A percentile compares a stretch with the other conserved stretches of the same genome.
These are phyloP conservation scores for Trichechus manatus DNA, from an alignment of 2,113 vertebrate genomes.

Conservation along the genomic window DNA sequence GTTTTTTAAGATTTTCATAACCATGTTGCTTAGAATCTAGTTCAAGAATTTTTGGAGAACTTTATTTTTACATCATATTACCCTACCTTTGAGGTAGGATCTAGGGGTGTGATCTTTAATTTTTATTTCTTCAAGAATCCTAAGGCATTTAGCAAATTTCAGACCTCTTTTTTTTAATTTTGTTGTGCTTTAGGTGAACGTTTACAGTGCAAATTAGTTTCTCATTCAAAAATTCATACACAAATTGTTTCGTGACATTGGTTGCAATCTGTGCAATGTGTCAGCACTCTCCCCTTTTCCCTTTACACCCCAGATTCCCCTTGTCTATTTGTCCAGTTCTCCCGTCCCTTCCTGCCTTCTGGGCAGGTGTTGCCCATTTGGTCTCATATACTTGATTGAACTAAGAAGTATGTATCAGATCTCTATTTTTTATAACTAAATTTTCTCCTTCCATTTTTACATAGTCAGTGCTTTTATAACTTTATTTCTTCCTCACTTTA, in stretches of 20 bases:
- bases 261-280: no score
- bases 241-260: no score
- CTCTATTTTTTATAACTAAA: background rate
- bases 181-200: no score
- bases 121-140: constrained; percentile 1
- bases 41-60: background rate
- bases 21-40: background rate
- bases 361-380: no score
- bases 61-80: constrained; percentile 12
- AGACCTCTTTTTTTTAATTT: background rate
- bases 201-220: no score
- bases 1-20: constrained; percentile 57
- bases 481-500: background rate
- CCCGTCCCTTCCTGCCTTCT: no score
- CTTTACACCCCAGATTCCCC: no score
- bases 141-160: constrained; percentile 25
- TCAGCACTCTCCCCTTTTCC: no score
- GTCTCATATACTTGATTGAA: no score
- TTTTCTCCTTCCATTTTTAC: background rate
- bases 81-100: background rate
- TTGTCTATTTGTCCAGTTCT: no score
- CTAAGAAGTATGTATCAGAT: no score
- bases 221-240: no score
- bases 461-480: background rate
- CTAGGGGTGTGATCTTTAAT: background rate